These are phyloP conservation scores for Chelmon rostratus DNA, from an alignment of 2,797 vertebrate genomes.

Conservation along the genomic window DNA sequence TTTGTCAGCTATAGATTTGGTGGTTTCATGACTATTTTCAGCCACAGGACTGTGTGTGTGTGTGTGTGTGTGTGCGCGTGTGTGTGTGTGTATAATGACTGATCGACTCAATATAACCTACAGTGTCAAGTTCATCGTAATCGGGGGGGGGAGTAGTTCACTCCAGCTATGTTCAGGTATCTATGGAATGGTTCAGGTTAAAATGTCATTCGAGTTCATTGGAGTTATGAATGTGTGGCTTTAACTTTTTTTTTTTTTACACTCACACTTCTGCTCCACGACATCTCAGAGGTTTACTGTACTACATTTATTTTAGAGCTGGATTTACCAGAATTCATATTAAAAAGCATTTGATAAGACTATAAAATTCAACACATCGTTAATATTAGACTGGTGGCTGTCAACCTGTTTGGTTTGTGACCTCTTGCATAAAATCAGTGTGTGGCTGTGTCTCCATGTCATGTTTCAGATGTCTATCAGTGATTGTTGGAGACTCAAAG, in stretches of 20 bases:
- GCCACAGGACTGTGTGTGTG: not conserved
- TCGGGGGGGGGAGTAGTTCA: not conserved
- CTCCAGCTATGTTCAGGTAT: not conserved
- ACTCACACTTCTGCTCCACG: no score
- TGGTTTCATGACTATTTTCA: not conserved
- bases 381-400: no score
- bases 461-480: not conserved
- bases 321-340: no score
- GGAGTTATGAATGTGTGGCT: not conserved
- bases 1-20: not conserved
- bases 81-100: not conserved
- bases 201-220: not conserved
- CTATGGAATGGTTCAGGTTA: not conserved
- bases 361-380: no score
- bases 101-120: conserved; percentile 1
- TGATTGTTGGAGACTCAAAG: no score
- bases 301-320: no score
- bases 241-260: not conserved
- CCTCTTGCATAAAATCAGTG: not conserved
- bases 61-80: no score
- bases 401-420: no score
- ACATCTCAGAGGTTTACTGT: no score
- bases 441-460: not conserved
- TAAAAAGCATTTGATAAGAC: no score
- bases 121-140: not conserved